A percentile compares a stretch with the other conserved stretches of the same genome.
Evolutionary conservation across 2,888 invertebrate species (phyloP).

Genomic region (Amblyjoppa proteus): DNA sequence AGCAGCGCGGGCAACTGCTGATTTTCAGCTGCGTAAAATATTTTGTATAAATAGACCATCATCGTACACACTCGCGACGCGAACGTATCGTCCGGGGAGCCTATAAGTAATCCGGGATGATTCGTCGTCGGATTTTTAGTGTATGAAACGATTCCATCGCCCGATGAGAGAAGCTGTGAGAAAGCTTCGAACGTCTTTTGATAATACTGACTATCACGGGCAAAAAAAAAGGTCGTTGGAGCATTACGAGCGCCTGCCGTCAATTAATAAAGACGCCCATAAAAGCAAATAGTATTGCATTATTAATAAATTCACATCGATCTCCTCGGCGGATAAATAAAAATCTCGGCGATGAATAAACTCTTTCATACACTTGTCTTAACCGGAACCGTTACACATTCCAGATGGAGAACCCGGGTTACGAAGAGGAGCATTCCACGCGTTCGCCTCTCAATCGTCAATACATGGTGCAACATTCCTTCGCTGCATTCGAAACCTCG

Average conservation of each 20-base stretch:
- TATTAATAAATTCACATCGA: slow-evolving; percentile 3
- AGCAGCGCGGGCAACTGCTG: background rate
- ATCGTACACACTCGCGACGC: slow-evolving; percentile 8
- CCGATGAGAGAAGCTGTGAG: background rate
- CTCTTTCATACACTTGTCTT: slow-evolving; percentile 9
- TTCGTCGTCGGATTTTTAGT: slow-evolving; percentile 22
- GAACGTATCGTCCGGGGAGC: slow-evolving; percentile 11
- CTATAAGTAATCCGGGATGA: slow-evolving; percentile 47
- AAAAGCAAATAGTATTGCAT: background rate
- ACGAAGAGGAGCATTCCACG: slow-evolving; percentile 80
- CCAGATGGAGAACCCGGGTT: slow-evolving; percentile 83
- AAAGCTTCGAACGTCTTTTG: background rate
- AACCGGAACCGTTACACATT: slow-evolving; percentile 46
- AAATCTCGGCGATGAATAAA: slow-evolving; percentile 15
- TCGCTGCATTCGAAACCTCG: slow-evolving; percentile 23
- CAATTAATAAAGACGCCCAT: background rate
- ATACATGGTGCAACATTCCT: slow-evolving; percentile 22
- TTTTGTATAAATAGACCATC: slow-evolving; percentile 52
- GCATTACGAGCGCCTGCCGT: too few relatives aligned
- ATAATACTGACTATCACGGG: too few relatives aligned
- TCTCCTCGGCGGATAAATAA: background rate
- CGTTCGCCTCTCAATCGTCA: slow-evolving; percentile 37
- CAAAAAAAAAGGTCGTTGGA: too few relatives aligned
- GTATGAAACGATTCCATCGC: background rate
- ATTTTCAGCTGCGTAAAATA: background rate